A percentile compares a stretch with the other conserved stretches of the same genome.
These are phyloP conservation scores for Eidolon dupreanum DNA, from an alignment of 2,797 vertebrate genomes.

Conservation along the genomic window DNA sequence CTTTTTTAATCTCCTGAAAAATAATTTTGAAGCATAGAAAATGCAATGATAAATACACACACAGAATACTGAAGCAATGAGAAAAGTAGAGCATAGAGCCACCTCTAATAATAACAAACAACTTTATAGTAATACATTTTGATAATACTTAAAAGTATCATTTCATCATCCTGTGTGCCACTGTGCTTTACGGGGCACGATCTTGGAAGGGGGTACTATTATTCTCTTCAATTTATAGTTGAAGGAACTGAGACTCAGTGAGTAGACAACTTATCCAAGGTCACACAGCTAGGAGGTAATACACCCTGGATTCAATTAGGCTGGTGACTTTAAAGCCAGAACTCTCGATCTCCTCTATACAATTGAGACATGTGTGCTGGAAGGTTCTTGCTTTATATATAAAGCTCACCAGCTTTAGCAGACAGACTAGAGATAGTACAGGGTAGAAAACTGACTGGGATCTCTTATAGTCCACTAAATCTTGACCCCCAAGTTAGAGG, in stretches of 20 bases:
- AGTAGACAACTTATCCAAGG: neutral
- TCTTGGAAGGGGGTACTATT: neutral
- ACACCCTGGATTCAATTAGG: neutral
- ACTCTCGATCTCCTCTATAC: neutral
- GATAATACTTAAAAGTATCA: conserved; percentile 28
- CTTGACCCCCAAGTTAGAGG: neutral
- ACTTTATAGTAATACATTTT: neutral
- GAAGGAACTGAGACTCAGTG: neutral
- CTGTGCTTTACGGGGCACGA: neutral
- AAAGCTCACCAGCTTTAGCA: conserved; percentile 1
- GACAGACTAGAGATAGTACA: neutral
- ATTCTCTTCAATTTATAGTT: neutral
- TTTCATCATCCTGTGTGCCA: neutral
- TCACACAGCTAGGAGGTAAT: neutral
- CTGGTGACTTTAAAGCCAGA: neutral
- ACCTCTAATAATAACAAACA: neutral
- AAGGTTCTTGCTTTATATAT: conserved; percentile 8
- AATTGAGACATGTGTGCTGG: neutral
- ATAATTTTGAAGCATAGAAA: conserved; percentile 36
- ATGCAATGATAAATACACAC: neutral
- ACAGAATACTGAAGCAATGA: neutral
- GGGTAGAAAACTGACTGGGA: neutral
- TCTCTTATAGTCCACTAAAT: neutral
- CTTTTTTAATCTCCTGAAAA: conserved; percentile 89
- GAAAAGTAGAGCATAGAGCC: neutral